These are phyloP conservation scores for Brachionus rubens DNA, from an alignment of 1,140 invertebrate species.

Conservation along the genomic window DNA sequence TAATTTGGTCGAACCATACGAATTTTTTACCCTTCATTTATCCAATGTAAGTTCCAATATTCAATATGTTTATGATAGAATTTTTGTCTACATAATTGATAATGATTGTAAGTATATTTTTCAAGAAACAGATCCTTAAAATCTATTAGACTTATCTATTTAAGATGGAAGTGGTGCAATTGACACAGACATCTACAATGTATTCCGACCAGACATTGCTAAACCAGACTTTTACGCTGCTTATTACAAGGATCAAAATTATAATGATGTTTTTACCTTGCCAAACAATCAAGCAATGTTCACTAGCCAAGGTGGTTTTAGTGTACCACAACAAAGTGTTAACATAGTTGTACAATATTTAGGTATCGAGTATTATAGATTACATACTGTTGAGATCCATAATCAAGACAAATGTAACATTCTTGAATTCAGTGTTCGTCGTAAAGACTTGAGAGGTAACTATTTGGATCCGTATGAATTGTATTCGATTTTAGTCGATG, in stretches of 20 bases:
- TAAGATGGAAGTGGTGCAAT: background rate
- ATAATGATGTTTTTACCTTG: background rate
- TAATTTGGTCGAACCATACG: conserved; percentile 13
- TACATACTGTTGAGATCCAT: conserved; percentile 32
- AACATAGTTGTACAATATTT: conserved; percentile 13
- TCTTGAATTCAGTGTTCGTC: background rate
- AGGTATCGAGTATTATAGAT: background rate
- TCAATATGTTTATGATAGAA: background rate
- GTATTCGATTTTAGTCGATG: background rate
- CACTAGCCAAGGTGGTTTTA: conserved; percentile 2
- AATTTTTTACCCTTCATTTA: conserved; percentile 17
- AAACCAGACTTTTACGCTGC: background rate
- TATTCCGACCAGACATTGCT: conserved; percentile 2
- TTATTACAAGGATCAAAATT: background rate
- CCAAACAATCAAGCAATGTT: background rate
- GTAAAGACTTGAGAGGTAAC: background rate
- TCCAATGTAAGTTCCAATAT: background rate
- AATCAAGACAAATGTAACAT: conserved; percentile 21
- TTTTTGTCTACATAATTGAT: conserved; percentile 24
- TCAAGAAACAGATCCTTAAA: background rate
- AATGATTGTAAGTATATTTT: conserved; percentile 36
- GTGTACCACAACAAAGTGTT: background rate
- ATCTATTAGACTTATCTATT: background rate
- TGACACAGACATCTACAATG: background rate
- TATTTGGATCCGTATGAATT: background rate